Conservation (phyloP, 2,113 vertebrate species). For the Semicossyphus pulcher region DNA sequence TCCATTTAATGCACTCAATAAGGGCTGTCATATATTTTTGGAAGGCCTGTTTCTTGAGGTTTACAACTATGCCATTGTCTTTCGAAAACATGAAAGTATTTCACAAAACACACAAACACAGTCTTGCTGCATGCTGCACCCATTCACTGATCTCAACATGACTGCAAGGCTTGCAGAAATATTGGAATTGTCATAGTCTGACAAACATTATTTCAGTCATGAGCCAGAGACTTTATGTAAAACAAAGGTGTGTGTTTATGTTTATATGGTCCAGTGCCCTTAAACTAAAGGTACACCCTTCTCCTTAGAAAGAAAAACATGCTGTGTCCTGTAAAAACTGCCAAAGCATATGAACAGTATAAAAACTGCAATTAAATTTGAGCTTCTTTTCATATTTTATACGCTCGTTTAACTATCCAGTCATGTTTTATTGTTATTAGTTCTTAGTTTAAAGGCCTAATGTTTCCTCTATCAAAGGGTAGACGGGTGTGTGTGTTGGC, state of each 20-base stretch:
- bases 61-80: background rate
- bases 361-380: constrained; percentile 48
- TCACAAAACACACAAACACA: constrained; percentile 18
- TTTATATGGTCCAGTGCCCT: constrained; percentile 27
- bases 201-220: constrained; percentile 27
- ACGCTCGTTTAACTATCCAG: constrained; percentile 41
- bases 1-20: constrained; percentile 1
- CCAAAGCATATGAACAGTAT: constrained; percentile 40
- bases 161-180: background rate
- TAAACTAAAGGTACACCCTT: constrained; percentile 16
- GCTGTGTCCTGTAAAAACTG: constrained; percentile 26
- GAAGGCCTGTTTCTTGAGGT: constrained; percentile 2
- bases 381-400: constrained; percentile 57
- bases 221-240: background rate
- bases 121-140: constrained; percentile 4
- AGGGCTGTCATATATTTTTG: background rate
- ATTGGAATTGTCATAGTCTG: background rate
- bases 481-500: background rate
- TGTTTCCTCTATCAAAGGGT: constrained; percentile 31
- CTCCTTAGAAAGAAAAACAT: constrained; percentile 4
- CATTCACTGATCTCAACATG: background rate
- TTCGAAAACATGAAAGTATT: constrained; percentile 7
- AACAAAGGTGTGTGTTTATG: background rate
- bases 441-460: constrained; percentile 45
- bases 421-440: constrained; percentile 52